Evolutionary conservation across 2,888 invertebrate species (phyloP).

Genomic region (Lithophane ornitopus): DNA sequence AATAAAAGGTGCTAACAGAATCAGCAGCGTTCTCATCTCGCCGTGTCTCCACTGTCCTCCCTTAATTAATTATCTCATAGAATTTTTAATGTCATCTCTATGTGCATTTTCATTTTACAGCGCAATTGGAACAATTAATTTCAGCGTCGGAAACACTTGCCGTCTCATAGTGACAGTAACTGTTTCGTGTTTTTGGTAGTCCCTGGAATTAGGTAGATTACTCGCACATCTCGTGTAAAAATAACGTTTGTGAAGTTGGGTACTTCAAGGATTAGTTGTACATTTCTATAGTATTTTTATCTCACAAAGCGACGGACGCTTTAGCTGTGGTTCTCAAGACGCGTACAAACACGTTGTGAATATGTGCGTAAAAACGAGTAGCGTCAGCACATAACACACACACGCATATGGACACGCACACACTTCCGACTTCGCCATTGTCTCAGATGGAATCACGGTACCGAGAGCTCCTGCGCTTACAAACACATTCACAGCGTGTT

Average conservation of each 20-base stretch:
- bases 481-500: no score
- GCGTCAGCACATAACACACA: no score
- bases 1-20: slow-evolving; percentile 52
- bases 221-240: neutral
- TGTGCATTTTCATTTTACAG: slow-evolving; percentile 60
- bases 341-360: no score
- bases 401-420: no score
- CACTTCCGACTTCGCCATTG: no score
- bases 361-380: no score
- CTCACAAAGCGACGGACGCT: no score
- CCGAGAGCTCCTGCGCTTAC: no score
- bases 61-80: slow-evolving; percentile 60
- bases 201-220: slow-evolving; percentile 1
- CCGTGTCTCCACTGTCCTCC: slow-evolving; percentile 20
- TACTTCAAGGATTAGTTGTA: neutral
- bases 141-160: slow-evolving; percentile 29
- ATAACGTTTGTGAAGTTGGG: neutral
- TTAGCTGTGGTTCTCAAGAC: no score
- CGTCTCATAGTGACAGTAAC: slow-evolving; percentile 17
- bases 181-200: slow-evolving; percentile 10
- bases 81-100: slow-evolving; percentile 62
- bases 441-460: no score
- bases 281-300: neutral
- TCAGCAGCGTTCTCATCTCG: slow-evolving; percentile 46
- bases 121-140: slow-evolving; percentile 51